A percentile compares a stretch with the other conserved stretches of the same genome.
phyloP scores from a whole-genome alignment of 2,888 invertebrate species.

The Tiliacea citrago region DNA sequence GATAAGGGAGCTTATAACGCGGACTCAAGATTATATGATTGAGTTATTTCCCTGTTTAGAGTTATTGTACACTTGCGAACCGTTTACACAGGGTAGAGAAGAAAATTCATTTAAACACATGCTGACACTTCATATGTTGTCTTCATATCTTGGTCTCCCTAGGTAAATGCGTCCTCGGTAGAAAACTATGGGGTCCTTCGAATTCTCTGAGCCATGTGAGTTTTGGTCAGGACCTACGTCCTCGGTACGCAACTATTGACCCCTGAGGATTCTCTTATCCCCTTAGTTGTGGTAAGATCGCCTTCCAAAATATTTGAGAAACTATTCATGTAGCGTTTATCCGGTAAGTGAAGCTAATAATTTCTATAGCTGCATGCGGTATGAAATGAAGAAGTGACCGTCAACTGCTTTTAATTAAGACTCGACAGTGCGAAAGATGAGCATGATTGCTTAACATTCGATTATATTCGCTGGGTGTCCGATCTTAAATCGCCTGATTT shows the following conservation, averaged over 20 bases:
- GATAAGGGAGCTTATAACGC: conserved; percentile 46
- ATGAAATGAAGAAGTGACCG: not conserved
- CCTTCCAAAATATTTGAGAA: not conserved
- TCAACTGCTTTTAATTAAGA: not conserved
- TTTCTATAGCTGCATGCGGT: not conserved
- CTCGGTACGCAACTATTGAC: not conserved
- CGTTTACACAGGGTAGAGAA: not conserved
- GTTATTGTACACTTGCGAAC: conserved; percentile 24
- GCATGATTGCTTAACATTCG: not conserved
- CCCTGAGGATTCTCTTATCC: not conserved
- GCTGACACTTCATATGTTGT: not conserved
- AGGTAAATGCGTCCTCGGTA: not conserved
- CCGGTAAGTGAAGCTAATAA: not conserved
- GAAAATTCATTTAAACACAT: not conserved
- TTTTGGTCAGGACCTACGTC: not conserved
- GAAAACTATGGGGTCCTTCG: not conserved
- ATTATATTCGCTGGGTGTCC: not conserved
- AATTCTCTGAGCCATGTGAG: not conserved
- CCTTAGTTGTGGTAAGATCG: not conserved
- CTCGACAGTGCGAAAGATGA: not conserved
- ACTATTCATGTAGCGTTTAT: too few relatives aligned
- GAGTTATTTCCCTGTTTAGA: conserved; percentile 40
- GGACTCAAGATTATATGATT: conserved; percentile 30
- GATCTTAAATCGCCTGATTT: too few relatives aligned
- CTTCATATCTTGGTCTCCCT: too few relatives aligned